Conservation (phyloP, 2,797 vertebrate genomes). For the Pogoniulus pusillus region DNA sequence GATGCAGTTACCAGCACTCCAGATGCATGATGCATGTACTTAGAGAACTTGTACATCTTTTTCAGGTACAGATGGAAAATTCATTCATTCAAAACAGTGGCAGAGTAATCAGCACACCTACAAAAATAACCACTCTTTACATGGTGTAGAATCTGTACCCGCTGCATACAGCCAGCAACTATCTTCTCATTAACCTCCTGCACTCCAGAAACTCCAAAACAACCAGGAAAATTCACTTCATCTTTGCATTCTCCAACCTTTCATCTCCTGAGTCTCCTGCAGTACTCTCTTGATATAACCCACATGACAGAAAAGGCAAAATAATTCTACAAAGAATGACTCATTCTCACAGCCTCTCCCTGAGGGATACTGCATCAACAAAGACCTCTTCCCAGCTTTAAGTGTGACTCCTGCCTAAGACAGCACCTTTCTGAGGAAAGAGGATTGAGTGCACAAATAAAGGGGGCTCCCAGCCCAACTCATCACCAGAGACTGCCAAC, state of each 20-base stretch:
- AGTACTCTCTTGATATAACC: background rate
- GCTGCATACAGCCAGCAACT: background rate
- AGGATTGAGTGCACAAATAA: rapidly evolving
- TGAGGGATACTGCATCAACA: rapidly evolving
- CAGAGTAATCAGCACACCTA: background rate
- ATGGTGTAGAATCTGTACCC: rapidly evolving
- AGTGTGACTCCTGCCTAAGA: rapidly evolving
- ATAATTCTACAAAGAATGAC: background rate
- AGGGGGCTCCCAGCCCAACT: rapidly evolving
- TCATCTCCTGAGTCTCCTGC: background rate
- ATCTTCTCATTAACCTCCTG: background rate
- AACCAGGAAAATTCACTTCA: background rate
- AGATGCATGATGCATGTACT: rapidly evolving
- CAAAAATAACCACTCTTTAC: background rate
- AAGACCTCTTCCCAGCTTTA: background rate
- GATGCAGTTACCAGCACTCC: background rate
- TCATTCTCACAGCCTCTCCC: background rate
- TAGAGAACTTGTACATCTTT: background rate
- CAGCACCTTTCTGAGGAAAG: rapidly evolving
- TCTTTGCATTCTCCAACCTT: background rate
- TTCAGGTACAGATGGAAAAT: background rate
- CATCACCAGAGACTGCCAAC: background rate
- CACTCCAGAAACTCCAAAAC: background rate
- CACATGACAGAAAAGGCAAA: background rate
- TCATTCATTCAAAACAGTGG: background rate